phyloP scores from a whole-genome alignment of 1,140 invertebrate genomes.

The Ruditapes philippinarum region DNA sequence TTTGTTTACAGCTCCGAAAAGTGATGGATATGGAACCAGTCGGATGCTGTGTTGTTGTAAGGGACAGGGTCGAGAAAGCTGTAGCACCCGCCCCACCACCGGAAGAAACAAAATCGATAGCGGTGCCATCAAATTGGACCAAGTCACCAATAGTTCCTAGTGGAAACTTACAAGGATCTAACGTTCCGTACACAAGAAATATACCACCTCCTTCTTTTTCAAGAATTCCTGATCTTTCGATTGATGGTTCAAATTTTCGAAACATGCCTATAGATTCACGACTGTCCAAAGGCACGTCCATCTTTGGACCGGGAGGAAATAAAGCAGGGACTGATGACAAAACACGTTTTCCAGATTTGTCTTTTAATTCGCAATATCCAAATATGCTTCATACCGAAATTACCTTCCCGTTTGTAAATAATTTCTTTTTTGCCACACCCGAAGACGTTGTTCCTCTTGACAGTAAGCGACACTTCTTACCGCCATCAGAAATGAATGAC shows the following conservation, averaged over 20 bases:
- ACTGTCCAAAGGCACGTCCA: not conserved
- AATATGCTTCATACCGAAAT: not conserved
- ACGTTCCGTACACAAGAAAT: too few species aligned
- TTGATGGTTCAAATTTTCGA: not conserved
- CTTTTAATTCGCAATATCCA: not conserved
- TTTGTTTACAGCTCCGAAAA: slow-evolving; percentile 10
- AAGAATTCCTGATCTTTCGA: not conserved
- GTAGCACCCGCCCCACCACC: not conserved
- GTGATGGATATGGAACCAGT: not conserved
- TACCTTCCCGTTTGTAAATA: slow-evolving; percentile 10
- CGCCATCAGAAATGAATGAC: not conserved
- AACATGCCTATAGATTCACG: not conserved
- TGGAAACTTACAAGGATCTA: too few species aligned
- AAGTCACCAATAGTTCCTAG: too few species aligned
- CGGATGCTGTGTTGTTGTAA: slow-evolving; percentile 27
- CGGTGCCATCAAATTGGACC: not conserved
- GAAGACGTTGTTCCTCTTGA: slow-evolving; percentile 3
- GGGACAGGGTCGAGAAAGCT: not conserved
- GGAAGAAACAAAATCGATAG: not conserved
- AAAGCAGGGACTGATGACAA: not conserved
- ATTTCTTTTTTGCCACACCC: slow-evolving; percentile 34
- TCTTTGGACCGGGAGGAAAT: not conserved
- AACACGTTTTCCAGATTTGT: not conserved
- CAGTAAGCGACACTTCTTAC: not conserved
- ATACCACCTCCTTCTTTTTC: too few species aligned